Evolutionary conservation across 2,888 invertebrate genomes (phyloP).

Genomic region (Perizoma flavofasciatum): DNA sequence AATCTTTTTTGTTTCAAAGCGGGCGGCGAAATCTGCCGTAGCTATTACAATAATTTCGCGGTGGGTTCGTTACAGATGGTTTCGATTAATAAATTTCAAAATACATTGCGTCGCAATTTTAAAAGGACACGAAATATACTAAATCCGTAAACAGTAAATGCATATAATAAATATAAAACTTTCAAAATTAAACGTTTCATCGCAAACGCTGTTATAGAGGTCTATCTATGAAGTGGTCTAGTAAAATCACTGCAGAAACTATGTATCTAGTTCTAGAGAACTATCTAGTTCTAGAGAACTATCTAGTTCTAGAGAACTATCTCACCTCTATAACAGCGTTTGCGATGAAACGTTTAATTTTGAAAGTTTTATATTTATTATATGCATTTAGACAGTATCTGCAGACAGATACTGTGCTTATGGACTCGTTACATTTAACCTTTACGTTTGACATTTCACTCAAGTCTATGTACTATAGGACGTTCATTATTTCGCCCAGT

Average conservation of each 20-base stretch:
- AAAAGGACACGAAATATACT: conserved; percentile 18
- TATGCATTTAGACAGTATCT: too few species aligned
- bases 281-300: too few species aligned
- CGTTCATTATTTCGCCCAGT: conserved; percentile 73
- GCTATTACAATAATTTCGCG: conserved; percentile 39
- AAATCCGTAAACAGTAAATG: not conserved
- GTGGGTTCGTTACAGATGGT: conserved; percentile 38
- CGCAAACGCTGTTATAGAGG: not conserved
- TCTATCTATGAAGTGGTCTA: not conserved
- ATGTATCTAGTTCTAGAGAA: too few species aligned
- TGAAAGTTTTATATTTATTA: too few species aligned
- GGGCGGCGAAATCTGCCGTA: conserved; percentile 35
- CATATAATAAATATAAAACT: too few species aligned
- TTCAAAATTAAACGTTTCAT: too few species aligned
- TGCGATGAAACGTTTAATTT: too few species aligned
- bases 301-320: too few species aligned
- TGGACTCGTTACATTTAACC: conserved; percentile 74
- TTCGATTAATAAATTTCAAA: conserved; percentile 32
- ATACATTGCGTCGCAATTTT: conserved; percentile 27
- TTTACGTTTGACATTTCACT: conserved; percentile 77
- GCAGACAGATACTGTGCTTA: conserved; percentile 43
- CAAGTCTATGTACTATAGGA: conserved; percentile 49
- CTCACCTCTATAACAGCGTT: too few species aligned
- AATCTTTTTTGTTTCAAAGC: conserved; percentile 37
- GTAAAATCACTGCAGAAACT: too few species aligned